phyloP scores from a whole-genome alignment of 2,113 vertebrate species.

The Oreochromis tanganicae region DNA sequence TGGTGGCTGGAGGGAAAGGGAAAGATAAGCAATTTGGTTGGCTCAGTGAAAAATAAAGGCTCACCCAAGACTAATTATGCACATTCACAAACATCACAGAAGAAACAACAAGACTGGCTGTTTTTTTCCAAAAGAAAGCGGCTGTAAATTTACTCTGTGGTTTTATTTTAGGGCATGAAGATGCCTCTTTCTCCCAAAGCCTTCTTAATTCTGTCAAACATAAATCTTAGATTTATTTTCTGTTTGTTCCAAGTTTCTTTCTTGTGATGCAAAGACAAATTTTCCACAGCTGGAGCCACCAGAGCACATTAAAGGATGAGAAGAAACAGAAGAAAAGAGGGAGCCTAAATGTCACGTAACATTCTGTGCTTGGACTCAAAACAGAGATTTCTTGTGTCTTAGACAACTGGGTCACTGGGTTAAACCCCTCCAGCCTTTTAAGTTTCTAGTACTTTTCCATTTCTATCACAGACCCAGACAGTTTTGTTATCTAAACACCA shows the following conservation, averaged over 20 bases:
- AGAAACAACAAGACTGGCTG: neutral
- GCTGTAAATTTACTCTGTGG: neutral
- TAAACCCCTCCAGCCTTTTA: neutral
- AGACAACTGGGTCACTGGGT: neutral
- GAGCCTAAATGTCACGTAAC: neutral
- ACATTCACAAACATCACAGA: neutral
- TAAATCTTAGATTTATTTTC: neutral
- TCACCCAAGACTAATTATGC: neutral
- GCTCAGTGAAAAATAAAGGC: neutral
- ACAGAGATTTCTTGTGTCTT: neutral
- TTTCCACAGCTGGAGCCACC: neutral
- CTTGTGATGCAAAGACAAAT: neutral
- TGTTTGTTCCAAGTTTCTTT: neutral
- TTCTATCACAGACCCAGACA: neutral
- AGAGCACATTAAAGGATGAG: neutral
- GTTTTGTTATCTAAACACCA: conserved; percentile 6
- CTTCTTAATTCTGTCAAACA: neutral
- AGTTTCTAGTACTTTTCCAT: neutral
- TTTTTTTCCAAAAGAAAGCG: neutral
- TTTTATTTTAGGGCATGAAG: neutral
- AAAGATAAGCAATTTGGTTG: neutral
- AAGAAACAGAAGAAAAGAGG: neutral
- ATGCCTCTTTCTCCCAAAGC: neutral
- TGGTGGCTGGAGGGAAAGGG: neutral
- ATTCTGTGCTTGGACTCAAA: neutral